Evolutionary conservation across 2,113 vertebrate species (phyloP).

Genomic region (Burhinus bistriatus): DNA sequence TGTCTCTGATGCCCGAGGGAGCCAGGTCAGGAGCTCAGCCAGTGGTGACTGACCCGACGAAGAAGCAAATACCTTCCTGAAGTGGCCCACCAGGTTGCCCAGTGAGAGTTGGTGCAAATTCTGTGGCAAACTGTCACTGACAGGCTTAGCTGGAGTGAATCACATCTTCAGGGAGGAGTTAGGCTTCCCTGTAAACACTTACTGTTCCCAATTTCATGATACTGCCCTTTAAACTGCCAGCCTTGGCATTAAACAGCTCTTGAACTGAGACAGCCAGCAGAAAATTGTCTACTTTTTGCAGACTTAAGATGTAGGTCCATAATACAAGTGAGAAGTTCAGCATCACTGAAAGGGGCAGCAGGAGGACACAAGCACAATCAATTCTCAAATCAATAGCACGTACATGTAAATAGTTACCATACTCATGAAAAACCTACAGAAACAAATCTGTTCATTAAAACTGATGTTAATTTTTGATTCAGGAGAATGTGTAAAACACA

Average conservation of each 20-base stretch:
- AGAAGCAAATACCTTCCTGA: neutral
- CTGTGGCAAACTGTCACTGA: neutral
- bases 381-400: neutral
- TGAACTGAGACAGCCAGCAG: neutral
- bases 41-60: accelerated
- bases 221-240: neutral
- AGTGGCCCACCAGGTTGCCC: neutral
- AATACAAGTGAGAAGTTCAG: neutral
- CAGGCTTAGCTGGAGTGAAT: neutral
- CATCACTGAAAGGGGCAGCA: neutral
- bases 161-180: neutral
- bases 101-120: neutral
- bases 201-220: neutral
- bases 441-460: neutral
- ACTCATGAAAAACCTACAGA: neutral
- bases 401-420: neutral
- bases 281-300: neutral
- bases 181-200: neutral
- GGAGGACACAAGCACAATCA: neutral
- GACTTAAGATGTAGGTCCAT: neutral
- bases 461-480: neutral
- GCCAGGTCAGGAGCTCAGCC: neutral
- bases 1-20: neutral
- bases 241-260: neutral
- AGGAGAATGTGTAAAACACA: neutral